Evolutionary conservation across 1,140 invertebrate genomes (phyloP).

Genomic region (Bilobella aurantiaca): DNA sequence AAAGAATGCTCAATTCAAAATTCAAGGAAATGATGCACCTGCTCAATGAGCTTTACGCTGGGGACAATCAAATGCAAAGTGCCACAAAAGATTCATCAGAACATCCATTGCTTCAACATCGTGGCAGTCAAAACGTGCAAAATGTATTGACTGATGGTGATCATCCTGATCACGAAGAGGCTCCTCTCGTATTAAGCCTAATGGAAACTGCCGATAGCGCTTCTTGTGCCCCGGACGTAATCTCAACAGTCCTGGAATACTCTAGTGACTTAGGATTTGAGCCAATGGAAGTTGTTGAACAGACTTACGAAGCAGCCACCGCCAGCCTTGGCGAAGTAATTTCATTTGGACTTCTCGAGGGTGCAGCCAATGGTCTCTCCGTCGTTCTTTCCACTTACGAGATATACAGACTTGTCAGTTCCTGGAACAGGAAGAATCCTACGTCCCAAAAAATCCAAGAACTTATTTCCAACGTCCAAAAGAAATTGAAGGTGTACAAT

Average conservation of each 20-base stretch:
- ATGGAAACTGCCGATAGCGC: background rate
- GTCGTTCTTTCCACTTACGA: background rate
- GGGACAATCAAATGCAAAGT: too few relatives aligned
- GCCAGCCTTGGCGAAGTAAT: background rate
- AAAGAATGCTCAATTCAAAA: background rate
- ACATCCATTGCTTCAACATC: background rate
- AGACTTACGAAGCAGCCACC: background rate
- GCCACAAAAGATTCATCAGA: background rate
- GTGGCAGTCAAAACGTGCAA: background rate
- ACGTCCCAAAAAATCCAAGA: background rate
- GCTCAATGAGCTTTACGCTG: background rate
- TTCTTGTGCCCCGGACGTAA: background rate
- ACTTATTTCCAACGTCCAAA: background rate
- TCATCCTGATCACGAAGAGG: background rate
- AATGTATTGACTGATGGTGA: background rate
- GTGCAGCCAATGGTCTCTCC: background rate
- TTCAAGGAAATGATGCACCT: background rate
- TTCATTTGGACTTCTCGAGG: background rate
- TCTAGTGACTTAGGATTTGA: constrained; percentile 2
- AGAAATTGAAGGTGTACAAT: background rate
- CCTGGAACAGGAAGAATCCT: background rate
- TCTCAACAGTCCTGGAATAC: background rate
- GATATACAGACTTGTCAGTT: background rate
- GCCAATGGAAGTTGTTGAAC: constrained; percentile 1
- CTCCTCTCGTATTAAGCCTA: background rate